A percentile compares a stretch with the other conserved stretches of the same genome.
Conservation (phyloP, 2,797 vertebrate genomes). For the Melanotaenia nigrans region DNA sequence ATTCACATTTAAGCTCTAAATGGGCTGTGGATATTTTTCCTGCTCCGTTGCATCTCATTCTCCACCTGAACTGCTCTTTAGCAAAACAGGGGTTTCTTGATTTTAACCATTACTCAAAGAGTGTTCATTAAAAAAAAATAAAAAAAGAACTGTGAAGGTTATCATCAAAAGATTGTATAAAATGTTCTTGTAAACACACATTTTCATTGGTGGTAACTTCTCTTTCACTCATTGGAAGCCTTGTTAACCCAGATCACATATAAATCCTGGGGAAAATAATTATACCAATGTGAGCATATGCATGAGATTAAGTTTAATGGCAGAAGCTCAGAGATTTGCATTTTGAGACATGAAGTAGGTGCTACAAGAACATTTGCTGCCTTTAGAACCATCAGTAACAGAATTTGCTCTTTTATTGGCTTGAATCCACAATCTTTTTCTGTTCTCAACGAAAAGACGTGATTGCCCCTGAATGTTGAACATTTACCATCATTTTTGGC, state of each 20-base stretch:
- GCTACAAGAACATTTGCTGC: not conserved
- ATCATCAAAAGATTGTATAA: too few relatives aligned
- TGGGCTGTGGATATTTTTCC: too few relatives aligned
- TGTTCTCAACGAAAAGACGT: not conserved
- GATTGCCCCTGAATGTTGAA: constrained; percentile 2
- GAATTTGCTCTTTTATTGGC: not conserved
- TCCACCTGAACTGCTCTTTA: not conserved
- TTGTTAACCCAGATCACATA: not conserved
- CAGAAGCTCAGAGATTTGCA: not conserved
- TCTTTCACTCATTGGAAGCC: not conserved
- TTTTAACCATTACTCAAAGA: not conserved
- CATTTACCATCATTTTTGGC: constrained; percentile 1
- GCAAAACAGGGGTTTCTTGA: not conserved
- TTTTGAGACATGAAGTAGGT: constrained; percentile 1
- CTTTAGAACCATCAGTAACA: not conserved
- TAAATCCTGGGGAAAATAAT: not conserved
- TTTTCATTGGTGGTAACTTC: too few relatives aligned
- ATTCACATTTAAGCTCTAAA: not conserved
- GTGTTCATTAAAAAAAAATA: too few relatives aligned
- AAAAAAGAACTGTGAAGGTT: too few relatives aligned
- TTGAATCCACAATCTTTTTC: not conserved
- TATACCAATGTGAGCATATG: not conserved
- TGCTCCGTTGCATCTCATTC: not conserved
- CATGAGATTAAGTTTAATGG: not conserved
- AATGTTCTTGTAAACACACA: too few relatives aligned